phyloP scores from a whole-genome alignment of 2,888 invertebrate genomes.

The Ormyrus pomaceus region DNA sequence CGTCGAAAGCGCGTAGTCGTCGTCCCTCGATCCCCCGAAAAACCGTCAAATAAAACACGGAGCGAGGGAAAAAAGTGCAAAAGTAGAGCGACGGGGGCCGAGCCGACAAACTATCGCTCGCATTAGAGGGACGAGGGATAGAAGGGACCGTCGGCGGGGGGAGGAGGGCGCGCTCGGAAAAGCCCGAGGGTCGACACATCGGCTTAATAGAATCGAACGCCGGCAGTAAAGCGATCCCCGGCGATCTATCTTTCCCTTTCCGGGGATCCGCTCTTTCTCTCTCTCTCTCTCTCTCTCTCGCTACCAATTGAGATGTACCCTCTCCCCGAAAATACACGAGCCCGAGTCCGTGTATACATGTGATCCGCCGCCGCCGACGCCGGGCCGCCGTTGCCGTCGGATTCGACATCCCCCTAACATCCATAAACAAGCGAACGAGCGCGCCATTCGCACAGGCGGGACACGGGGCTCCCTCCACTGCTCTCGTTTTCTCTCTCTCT shows the following conservation, averaged over 20 bases:
- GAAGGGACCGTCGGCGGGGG: constrained; percentile 4
- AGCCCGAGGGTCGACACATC: constrained; percentile 56
- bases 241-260: constrained; percentile 72
- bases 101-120: constrained; percentile 32
- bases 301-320: constrained; percentile 66
- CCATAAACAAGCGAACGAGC: constrained; percentile 64
- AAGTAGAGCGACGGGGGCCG: constrained; percentile 42
- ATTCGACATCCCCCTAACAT: constrained; percentile 65
- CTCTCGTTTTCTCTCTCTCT: not conserved
- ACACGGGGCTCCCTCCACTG: constrained; percentile 41
- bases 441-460: constrained; percentile 47
- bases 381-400: constrained; percentile 56
- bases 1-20: no score
- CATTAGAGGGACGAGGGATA: not conserved
- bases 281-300: constrained; percentile 40
- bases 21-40: no score
- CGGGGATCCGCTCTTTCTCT: constrained; percentile 52
- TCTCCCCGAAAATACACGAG: not conserved
- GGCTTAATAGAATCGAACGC: constrained; percentile 74
- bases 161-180: constrained; percentile 12
- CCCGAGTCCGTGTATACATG: not conserved
- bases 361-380: constrained; percentile 20
- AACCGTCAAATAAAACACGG: not conserved
- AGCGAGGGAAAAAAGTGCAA: constrained; percentile 19
- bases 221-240: constrained; percentile 72